phyloP scores from a whole-genome alignment of 2,113 vertebrate species.

The Phoenicopterus ruber region DNA sequence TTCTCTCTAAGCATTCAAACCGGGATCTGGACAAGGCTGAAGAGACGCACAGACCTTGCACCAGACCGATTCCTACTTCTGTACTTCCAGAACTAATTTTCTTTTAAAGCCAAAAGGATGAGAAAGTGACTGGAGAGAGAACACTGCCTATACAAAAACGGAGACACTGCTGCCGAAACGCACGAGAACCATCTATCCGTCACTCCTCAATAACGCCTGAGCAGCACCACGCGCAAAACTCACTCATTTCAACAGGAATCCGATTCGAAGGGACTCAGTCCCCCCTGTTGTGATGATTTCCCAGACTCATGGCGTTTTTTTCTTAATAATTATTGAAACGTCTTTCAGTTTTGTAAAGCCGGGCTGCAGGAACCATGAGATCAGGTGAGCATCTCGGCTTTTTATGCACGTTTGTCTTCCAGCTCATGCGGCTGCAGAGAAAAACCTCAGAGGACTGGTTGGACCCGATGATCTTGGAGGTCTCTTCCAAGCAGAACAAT shows the following conservation, averaged over 20 bases:
- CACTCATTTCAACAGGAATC: neutral
- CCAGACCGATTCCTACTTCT: too few relatives aligned
- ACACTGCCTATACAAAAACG: neutral
- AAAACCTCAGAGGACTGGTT: neutral
- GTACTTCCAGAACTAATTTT: neutral
- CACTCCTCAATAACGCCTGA: neutral
- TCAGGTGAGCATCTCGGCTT: neutral
- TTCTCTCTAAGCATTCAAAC: neutral
- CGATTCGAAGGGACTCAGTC: neutral
- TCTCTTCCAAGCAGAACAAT: too few relatives aligned
- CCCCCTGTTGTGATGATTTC: neutral
- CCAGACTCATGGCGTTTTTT: neutral
- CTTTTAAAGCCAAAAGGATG: neutral
- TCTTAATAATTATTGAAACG: neutral
- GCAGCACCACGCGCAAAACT: neutral
- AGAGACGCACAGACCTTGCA: neutral
- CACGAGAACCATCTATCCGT: neutral
- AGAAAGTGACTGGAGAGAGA: neutral
- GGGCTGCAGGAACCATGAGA: neutral
- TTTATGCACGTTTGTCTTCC: neutral
- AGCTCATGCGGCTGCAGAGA: accelerated
- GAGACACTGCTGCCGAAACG: neutral
- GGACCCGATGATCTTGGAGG: too few relatives aligned
- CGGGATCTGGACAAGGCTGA: neutral
- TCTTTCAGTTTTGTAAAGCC: neutral